Conservation (phyloP, 1,140 invertebrate species). For the Ditylenchus dipsaci region DNA sequence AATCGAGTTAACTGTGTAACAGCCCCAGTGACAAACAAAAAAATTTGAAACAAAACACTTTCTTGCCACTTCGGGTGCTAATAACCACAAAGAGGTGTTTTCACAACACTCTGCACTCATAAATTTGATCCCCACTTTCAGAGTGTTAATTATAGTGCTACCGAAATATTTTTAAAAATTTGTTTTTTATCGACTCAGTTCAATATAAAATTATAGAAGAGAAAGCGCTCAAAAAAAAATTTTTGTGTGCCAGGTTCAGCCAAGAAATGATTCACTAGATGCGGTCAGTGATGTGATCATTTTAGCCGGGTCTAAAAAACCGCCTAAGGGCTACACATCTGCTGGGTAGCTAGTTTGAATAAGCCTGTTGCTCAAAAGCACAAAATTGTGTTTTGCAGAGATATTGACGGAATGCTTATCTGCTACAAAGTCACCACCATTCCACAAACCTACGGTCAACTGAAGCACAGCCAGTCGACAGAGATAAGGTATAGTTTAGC, state of each 20-base stretch:
- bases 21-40: too few relatives aligned
- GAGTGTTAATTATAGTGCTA: too few relatives aligned
- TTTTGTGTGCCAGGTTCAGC: conserved; percentile 42
- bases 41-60: too few relatives aligned
- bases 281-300: conserved; percentile 44
- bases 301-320: conserved; percentile 19
- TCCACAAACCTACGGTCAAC: conserved; percentile 33
- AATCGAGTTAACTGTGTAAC: too few relatives aligned
- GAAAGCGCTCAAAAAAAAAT: conserved; percentile 44
- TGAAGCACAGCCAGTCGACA: conserved; percentile 28
- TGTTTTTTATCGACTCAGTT: background rate
- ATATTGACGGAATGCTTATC: conserved; percentile 39
- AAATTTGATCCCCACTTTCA: too few relatives aligned
- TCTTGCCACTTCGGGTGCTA: too few relatives aligned
- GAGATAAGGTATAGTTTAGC: conserved; percentile 14
- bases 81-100: too few relatives aligned
- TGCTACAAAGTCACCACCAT: conserved; percentile 42
- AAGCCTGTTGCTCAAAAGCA: background rate
- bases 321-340: conserved; percentile 45
- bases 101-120: too few relatives aligned
- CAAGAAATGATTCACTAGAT: conserved; percentile 42
- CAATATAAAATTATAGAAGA: conserved; percentile 40
- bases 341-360: conserved; percentile 26
- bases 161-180: too few relatives aligned
- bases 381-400: conserved; percentile 19